A percentile compares a stretch with the other conserved stretches of the same genome.
Conservation (phyloP, 2,797 vertebrate species). For the Sparus aurata region DNA sequence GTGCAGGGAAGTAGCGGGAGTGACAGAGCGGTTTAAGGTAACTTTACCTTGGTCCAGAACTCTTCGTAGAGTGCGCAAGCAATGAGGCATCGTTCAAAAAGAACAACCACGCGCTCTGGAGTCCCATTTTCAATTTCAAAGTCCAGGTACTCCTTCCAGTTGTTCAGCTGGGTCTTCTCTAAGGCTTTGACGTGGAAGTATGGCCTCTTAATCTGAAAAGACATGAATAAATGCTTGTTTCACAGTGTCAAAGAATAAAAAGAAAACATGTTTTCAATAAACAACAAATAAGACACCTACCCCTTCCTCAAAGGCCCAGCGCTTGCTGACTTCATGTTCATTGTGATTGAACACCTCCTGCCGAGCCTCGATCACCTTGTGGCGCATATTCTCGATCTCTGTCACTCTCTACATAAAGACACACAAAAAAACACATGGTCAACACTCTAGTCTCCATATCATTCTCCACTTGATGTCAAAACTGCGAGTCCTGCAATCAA, state of each 20-base stretch:
- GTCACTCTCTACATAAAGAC: slow-evolving; percentile 92
- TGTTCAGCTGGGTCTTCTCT: slow-evolving; percentile 98
- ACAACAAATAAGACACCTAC: slow-evolving; percentile 81
- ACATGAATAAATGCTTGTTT: background rate
- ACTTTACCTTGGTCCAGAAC: slow-evolving; percentile 98
- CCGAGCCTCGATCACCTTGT: slow-evolving; percentile 95
- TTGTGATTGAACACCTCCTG: slow-evolving; percentile 99
- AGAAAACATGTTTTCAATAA: background rate
- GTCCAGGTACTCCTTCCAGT: slow-evolving; percentile 99
- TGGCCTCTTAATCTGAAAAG: slow-evolving; percentile 94
- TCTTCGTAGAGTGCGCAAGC: slow-evolving; percentile 99
- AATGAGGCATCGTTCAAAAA: slow-evolving; percentile 98
- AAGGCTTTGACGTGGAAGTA: slow-evolving; percentile 99
- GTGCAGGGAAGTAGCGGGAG: slow-evolving; percentile 84
- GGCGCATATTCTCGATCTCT: slow-evolving; percentile 99
- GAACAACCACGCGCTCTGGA: slow-evolving; percentile 96
- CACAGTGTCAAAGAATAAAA: background rate
- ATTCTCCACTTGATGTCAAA: slow-evolving; percentile 82
- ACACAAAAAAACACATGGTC: slow-evolving; percentile 57
- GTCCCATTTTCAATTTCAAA: slow-evolving; percentile 99
- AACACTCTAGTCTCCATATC: slow-evolving; percentile 30
- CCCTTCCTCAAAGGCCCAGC: slow-evolving; percentile 98
- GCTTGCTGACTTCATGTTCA: slow-evolving; percentile 99
- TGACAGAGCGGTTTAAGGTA: slow-evolving; percentile 55
- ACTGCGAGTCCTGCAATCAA: slow-evolving; percentile 85